Evolutionary conservation across 2,113 vertebrate genomes (phyloP), one percentile per base, ranked within the genome.

Genomic region (Mus spicilegus): DNA sequence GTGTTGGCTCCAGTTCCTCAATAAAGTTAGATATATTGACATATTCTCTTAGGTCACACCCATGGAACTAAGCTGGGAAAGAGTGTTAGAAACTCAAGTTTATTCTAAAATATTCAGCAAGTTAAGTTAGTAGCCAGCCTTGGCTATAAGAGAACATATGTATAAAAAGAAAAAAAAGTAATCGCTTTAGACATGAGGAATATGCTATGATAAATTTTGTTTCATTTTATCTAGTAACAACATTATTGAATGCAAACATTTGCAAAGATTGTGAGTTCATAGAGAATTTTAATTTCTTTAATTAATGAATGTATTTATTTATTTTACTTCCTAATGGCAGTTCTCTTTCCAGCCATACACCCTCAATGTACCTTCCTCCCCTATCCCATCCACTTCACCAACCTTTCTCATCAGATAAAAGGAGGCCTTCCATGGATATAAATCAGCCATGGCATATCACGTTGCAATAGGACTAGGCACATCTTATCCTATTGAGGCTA

Each of bases 1-100:
- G 8, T 1, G 11, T 49, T 46, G 63, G 61, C 12, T 9, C 28
- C 10, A 0, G 0, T 1, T 5, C 30, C 17, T 67, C 46, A 33
- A 33, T 67, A 49, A 46, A 67, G n/a, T 2, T 26, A 65, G 13
- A 30, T 17, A 63, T 49, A 8, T 65, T 67, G 26, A 49, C 0
- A 33, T 67, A 86, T 10, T 49, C 8, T 9, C 28, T 5, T 67
- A 67, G 22, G 61, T 16, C 28, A 49, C 39, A 86, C 39, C 16
- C 58, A 49, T 14, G n/a, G 46, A 13, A 19, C n/a, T 49, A 67
- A 67, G 61, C 10, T 39, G 39, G 19, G 70, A 5, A 49, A 85
- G 8, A 12, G 9, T 33, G 14, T 16, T 13, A 33, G 5, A 86
- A 65, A 10, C 49, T 86, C 58, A 67, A 12, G 1, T 46, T 86